Percentiles rank a stretch among this genome's conserved stretches.
These are phyloP conservation scores for Cheirogaleus medius DNA, from an alignment of 2,113 vertebrate species.

Conservation along the genomic window DNA sequence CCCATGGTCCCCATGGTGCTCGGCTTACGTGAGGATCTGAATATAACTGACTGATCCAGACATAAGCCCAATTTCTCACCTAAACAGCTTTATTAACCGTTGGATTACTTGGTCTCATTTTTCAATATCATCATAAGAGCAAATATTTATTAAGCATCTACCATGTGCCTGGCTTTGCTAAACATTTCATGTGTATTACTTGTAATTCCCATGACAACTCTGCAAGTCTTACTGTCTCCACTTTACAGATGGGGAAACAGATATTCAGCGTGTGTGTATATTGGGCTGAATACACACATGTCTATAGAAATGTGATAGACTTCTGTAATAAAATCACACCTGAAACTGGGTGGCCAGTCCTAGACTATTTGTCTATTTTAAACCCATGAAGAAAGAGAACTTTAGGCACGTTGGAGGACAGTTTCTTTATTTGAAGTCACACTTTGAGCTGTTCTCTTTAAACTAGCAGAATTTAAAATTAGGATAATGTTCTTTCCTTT, in stretches of 20 bases:
- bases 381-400: neutral
- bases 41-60: neutral
- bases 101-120: neutral
- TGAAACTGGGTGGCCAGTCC: neutral
- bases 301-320: neutral
- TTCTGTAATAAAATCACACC: neutral
- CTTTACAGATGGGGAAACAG: neutral
- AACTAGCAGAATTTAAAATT: neutral
- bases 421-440: neutral
- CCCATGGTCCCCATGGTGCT: neutral
- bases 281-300: neutral
- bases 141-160: neutral
- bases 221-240: neutral
- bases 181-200: neutral
- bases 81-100: neutral
- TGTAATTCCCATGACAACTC: neutral
- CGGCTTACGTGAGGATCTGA: neutral
- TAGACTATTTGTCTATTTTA: neutral
- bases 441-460: neutral
- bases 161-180: neutral
- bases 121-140: neutral
- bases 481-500: neutral
- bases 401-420: neutral
- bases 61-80: neutral
- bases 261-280: accelerated